Evolutionary conservation across 2,113 vertebrate species (phyloP), one percentile per base, ranked within the genome.

Genomic region (Candoia aspera): DNA sequence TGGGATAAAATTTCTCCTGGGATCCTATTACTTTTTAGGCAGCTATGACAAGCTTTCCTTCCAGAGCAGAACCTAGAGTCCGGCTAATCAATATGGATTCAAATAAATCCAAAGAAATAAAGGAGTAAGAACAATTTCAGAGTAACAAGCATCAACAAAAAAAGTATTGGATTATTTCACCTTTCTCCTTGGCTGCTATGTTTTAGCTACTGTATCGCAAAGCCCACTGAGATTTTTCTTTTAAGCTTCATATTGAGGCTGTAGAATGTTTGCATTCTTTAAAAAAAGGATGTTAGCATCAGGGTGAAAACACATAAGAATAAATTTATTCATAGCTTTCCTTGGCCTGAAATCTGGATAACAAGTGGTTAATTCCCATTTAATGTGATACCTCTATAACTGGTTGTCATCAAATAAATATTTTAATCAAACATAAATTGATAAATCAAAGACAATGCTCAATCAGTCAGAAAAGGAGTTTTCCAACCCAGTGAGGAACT

Each of bases 1-100:
- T 49, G 86, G 53, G 29, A 26, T 84, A 92, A 88, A 84, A 92
- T 84, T 92, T 88, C 91, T 92, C 91, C 21, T 53, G 86, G 91
- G 91, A 84, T 58, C 86, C 53, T 88, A 84, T 92, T 92, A 92
- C 55, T 49, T 88, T 60, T 88, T 88, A 73, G 79, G 42, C 55
- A 84, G 91, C 26, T 49, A 92, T 54, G 86, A 88, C 86, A 92
- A 58, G 68, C 68, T 53, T 59, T 49, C 55, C 6, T 53, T 92
- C 86, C 29, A 84, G 55, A 92, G 42, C 13, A 84, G 11, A 92
- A 88, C 23, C 17, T 59, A 11, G 42, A 60, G 19, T 84, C 19
- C 55, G 37, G 86, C 11, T 92, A 59, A 88, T 92, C 91, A 92
- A 92, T 92, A 62, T 26, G 55, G 86, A 88, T 88, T 84, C 55